These are phyloP conservation scores for Helobdella robusta DNA, from an alignment of 2,888 invertebrate genomes.

Conservation along the genomic window DNA sequence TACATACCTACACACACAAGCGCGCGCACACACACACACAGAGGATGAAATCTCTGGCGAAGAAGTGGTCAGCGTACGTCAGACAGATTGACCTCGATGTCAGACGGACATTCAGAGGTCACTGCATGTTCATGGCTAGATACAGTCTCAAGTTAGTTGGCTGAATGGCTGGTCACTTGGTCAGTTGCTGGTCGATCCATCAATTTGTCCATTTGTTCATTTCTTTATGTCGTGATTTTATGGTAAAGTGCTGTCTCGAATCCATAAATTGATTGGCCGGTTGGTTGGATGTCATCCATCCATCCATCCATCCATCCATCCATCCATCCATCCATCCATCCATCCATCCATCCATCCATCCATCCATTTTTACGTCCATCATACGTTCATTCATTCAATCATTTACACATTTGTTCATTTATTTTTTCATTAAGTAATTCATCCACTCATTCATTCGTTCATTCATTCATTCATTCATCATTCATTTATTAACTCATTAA, in stretches of 20 bases:
- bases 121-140: constrained; percentile 75
- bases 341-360: constrained; percentile 4
- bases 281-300: too few relatives aligned
- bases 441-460: too few relatives aligned
- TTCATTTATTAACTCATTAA: too few relatives aligned
- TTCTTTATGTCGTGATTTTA: neutral
- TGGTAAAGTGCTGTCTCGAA: neutral
- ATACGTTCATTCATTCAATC: too few relatives aligned
- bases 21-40: too few relatives aligned
- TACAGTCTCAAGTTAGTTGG: constrained; percentile 63
- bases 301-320: neutral
- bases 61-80: constrained; percentile 85
- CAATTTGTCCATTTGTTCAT: neutral
- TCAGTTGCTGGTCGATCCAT: neutral
- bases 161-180: neutral
- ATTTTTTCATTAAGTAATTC: too few relatives aligned
- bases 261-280: too few relatives aligned
- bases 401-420: too few relatives aligned
- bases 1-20: too few relatives aligned
- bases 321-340: constrained; percentile 1
- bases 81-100: constrained; percentile 98
- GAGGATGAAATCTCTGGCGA: constrained; percentile 77
- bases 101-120: constrained; percentile 94
- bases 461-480: too few relatives aligned
- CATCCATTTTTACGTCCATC: neutral